Conservation (phyloP, 2,888 invertebrate species). For the Disparrhopalites patrizii region DNA sequence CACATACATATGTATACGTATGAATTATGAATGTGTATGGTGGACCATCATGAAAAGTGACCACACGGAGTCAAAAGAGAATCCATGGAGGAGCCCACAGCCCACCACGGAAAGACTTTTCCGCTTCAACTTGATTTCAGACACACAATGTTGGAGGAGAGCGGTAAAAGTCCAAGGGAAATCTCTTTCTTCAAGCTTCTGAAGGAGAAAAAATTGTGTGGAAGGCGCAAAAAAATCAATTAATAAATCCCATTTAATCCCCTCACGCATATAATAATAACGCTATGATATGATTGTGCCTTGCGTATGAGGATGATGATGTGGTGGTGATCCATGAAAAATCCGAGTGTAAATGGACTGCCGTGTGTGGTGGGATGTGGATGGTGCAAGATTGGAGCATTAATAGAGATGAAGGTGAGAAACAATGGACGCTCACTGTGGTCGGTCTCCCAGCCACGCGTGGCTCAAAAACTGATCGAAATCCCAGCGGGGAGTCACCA, state of each 20-base stretch:
- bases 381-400: background rate
- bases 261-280: conserved; percentile 49
- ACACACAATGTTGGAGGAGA: no score
- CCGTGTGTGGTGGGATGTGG: no score
- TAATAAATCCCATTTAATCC: conserved; percentile 32
- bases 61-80: no score
- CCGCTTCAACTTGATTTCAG: no score
- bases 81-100: no score
- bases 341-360: conserved; percentile 1
- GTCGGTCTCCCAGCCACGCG: background rate
- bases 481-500: conserved; percentile 4
- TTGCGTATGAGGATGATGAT: no score
- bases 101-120: no score
- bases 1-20: no score
- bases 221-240: conserved; percentile 31
- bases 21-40: no score
- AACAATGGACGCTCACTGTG: conserved; percentile 5
- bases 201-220: background rate
- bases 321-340: conserved; percentile 11
- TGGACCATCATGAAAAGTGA: no score
- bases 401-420: conserved; percentile 10
- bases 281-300: background rate
- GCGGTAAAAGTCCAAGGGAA: no score
- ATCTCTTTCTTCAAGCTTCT: no score
- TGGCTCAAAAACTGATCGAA: conserved; percentile 5